Conservation (phyloP, 2,113 vertebrate species). For the Neodon shergylaensis region DNA sequence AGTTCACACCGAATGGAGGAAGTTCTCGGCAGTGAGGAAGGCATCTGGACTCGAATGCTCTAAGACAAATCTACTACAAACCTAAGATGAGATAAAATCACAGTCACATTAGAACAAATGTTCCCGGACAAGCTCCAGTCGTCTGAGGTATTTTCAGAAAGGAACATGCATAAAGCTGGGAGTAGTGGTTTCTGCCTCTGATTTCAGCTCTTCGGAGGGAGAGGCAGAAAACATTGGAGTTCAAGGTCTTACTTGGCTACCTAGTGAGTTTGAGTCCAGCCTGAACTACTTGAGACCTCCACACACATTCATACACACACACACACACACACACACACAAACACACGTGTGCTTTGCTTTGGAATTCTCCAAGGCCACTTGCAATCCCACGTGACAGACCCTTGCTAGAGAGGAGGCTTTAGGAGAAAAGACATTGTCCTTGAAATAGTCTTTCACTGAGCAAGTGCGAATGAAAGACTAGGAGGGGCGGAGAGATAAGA, state of each 20-base stretch:
- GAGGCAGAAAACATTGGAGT: background rate
- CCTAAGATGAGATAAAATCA: background rate
- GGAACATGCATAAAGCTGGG: background rate
- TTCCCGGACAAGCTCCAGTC: background rate
- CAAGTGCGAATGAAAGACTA: background rate
- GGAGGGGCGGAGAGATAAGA: background rate
- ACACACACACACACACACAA: background rate
- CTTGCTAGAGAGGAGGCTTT: background rate
- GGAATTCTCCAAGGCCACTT: background rate
- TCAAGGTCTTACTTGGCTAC: background rate
- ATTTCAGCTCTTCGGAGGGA: background rate
- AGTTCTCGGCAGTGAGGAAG: background rate
- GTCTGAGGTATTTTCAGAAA: background rate
- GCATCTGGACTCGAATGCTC: background rate
- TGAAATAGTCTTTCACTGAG: background rate
- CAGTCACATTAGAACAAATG: background rate
- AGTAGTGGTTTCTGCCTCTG: background rate
- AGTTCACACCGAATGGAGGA: background rate
- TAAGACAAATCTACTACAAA: constrained; percentile 22
- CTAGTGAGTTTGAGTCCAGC: background rate
- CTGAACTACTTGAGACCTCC: background rate
- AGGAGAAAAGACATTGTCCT: background rate
- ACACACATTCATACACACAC: background rate
- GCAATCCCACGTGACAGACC: background rate
- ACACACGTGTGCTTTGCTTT: background rate